phyloP scores from a whole-genome alignment of 2,888 invertebrate species.

The Scaeva pyrastri region DNA sequence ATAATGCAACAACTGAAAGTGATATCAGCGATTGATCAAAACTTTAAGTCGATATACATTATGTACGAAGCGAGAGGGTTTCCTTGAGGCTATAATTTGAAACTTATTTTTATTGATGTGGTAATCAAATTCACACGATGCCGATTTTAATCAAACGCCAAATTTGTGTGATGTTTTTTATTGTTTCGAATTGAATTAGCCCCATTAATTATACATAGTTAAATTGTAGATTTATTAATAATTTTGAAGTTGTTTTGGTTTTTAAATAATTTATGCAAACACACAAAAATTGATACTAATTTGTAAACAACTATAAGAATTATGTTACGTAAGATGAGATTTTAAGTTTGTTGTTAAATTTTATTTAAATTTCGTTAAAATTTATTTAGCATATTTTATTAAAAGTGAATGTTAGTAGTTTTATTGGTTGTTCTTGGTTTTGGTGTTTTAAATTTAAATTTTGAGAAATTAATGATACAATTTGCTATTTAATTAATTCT shows the following conservation, averaged over 20 bases:
- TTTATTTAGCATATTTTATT: neutral
- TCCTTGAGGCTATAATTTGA: constrained; percentile 17
- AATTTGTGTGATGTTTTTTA: neutral
- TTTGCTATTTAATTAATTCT: neutral
- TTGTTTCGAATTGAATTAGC: constrained; percentile 16
- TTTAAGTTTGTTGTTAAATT: neutral
- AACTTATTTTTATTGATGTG: constrained; percentile 5
- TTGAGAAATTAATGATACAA: neutral
- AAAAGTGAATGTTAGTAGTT: constrained; percentile 12
- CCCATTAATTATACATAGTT: constrained; percentile 4
- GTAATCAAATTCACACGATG: constrained; percentile 33
- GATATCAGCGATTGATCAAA: constrained; percentile 23
- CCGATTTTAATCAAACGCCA: neutral
- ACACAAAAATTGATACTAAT: neutral
- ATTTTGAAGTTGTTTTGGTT: neutral
- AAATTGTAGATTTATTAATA: neutral
- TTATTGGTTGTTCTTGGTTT: neutral
- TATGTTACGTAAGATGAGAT: constrained; percentile 13
- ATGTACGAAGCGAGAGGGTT: neutral
- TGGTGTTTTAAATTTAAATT: neutral
- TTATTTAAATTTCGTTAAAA: neutral
- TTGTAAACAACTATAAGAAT: neutral
- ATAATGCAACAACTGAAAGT: constrained; percentile 6
- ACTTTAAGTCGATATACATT: neutral
- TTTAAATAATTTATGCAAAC: neutral